A percentile compares a stretch with the other conserved stretches of the same genome.
Evolutionary conservation across 2,797 vertebrate species (phyloP).

Genomic region (Rhynchotus rufescens): DNA sequence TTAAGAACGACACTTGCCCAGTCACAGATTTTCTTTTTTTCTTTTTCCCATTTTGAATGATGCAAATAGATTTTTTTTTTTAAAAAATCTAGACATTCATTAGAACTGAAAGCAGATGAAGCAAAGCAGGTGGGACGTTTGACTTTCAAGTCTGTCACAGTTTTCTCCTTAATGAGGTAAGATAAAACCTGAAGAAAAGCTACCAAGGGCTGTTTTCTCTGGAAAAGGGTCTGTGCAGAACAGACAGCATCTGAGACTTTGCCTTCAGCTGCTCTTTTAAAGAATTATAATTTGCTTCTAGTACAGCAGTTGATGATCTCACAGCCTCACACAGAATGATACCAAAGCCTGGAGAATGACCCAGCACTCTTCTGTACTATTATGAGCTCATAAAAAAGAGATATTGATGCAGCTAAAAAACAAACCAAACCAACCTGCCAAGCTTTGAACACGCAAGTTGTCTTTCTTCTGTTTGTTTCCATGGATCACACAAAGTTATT

Average conservation of each 20-base stretch:
- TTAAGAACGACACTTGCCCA: constrained; percentile 17
- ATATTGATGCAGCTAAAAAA: not conserved
- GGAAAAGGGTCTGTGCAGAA: not conserved
- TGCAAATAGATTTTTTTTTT: not conserved
- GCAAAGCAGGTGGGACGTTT: not conserved
- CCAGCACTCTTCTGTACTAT: not conserved
- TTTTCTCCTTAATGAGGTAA: not conserved
- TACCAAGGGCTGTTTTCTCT: not conserved
- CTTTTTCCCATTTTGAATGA: not conserved
- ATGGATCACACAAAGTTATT: not conserved
- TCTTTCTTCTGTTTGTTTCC: not conserved
- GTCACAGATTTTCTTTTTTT: not conserved
- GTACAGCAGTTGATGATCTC: not conserved
- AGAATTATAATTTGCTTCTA: not conserved
- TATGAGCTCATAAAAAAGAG: not conserved
- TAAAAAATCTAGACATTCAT: constrained; percentile 25
- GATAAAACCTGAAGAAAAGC: not conserved
- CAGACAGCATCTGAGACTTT: not conserved
- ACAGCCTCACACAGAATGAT: fast-evolving
- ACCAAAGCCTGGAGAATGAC: not conserved
- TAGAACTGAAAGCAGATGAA: constrained; percentile 16
- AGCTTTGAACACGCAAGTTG: not conserved
- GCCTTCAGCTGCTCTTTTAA: not conserved
- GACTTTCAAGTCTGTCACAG: constrained; percentile 12
- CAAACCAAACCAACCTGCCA: not conserved